phyloP scores from a whole-genome alignment of 2,113 vertebrate genomes.

The Falco punctatus region DNA sequence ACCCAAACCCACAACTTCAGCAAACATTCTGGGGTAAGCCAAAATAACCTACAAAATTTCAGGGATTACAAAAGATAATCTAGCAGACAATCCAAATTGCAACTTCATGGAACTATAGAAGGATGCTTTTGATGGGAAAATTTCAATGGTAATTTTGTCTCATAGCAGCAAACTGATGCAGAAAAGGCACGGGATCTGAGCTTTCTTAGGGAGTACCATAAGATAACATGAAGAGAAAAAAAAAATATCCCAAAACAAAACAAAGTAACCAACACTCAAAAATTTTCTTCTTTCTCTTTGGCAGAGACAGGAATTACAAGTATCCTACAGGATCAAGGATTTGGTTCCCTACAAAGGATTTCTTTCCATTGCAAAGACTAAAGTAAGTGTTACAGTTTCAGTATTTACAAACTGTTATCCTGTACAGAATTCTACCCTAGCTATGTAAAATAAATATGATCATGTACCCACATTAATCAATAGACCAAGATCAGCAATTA shows the following conservation, averaged over 20 bases:
- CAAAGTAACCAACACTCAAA: not conserved
- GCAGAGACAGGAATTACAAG: conserved; percentile 7
- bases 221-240: not conserved
- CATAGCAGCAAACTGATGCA: not conserved
- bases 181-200: not conserved
- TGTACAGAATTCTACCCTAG: not conserved
- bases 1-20: not conserved
- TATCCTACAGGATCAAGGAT: not conserved
- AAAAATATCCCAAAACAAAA: not conserved
- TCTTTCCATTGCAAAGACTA: not conserved
- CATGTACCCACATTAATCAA: not conserved
- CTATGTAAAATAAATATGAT: not conserved
- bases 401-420: not conserved
- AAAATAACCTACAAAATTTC: not conserved
- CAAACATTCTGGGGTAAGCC: not conserved
- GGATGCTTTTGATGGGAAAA: not conserved
- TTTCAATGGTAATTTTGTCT: not conserved
- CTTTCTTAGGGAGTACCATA: not conserved
- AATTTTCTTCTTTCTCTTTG: not conserved
- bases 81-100: not conserved
- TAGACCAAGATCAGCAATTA: not conserved
- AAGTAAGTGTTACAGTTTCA: not conserved
- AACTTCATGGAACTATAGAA: not conserved
- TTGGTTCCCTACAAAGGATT: not conserved
- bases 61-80: not conserved